Conservation (phyloP, 1,140 invertebrate species). For the Pararge aegeria region DNA sequence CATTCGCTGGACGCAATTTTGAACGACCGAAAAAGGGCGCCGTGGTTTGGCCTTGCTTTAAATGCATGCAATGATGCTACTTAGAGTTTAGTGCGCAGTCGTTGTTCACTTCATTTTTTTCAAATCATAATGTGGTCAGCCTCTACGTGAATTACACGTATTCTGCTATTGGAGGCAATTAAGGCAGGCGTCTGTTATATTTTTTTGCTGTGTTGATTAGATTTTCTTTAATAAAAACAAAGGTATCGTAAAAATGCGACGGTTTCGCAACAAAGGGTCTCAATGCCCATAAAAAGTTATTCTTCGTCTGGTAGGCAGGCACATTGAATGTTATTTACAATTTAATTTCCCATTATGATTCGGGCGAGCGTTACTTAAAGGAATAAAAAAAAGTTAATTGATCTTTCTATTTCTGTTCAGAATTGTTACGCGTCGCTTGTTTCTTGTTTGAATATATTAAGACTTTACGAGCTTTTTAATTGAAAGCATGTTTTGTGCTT, state of each 20-base stretch:
- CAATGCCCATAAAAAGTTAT: constrained; percentile 7
- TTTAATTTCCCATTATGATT: constrained; percentile 8
- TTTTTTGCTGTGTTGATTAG: background rate
- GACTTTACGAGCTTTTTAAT: background rate
- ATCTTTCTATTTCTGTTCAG: background rate
- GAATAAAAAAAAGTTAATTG: background rate
- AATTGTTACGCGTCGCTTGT: background rate
- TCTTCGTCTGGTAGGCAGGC: background rate
- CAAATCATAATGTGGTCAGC: no score
- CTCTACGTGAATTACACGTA: no score
- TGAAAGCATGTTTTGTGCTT: no score
- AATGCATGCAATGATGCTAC: no score
- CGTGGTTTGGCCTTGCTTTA: no score
- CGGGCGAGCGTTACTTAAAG: background rate
- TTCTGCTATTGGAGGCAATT: no score
- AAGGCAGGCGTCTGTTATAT: background rate
- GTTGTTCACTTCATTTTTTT: no score
- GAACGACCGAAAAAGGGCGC: no score
- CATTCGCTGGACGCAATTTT: no score
- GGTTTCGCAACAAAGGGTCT: background rate
- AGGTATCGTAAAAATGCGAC: background rate
- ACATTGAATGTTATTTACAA: constrained; percentile 8
- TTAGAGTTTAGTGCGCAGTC: no score
- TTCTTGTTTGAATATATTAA: background rate
- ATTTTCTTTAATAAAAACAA: constrained; percentile 6